phyloP scores from a whole-genome alignment of 1,140 invertebrate species.

The Acromyrmex charruanus region DNA sequence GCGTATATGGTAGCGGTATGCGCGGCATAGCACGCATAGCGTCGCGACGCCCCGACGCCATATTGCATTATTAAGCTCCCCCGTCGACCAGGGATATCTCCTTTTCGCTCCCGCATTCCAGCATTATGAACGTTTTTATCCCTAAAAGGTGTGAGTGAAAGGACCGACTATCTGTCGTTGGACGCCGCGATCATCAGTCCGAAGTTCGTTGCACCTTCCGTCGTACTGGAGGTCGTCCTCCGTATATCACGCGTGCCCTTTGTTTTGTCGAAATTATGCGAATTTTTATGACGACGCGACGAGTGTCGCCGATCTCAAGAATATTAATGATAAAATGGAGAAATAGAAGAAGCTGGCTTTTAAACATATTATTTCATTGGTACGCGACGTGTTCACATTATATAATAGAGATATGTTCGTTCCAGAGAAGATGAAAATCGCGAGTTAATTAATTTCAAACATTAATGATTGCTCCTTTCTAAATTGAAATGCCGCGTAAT shows the following conservation, averaged over 20 bases:
- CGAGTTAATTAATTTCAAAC: slow-evolving; percentile 51
- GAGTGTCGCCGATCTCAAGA: not conserved
- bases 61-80: slow-evolving; percentile 86
- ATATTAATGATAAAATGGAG: not conserved
- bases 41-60: slow-evolving; percentile 82
- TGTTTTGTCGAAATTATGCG: not conserved
- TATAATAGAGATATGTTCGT: not conserved
- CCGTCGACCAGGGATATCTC: slow-evolving; percentile 47
- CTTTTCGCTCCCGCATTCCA: slow-evolving; percentile 82
- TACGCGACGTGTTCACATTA: not conserved
- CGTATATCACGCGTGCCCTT: slow-evolving; percentile 7
- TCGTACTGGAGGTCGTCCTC: not conserved
- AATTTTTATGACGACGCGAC: no score
- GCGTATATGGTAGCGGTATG: slow-evolving; percentile 84
- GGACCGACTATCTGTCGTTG: slow-evolving; percentile 12
- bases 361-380: slow-evolving; percentile 7
- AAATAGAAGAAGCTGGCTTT: not conserved
- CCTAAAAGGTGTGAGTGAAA: slow-evolving; percentile 75
- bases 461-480: slow-evolving; percentile 35
- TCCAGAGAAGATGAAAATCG: not conserved
- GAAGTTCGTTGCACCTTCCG: slow-evolving; percentile 46
- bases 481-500: slow-evolving; percentile 42
- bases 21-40: slow-evolving; percentile 85
- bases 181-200: slow-evolving; percentile 27
- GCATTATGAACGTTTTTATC: slow-evolving; percentile 85